These are phyloP conservation scores for Scarus forsteni DNA, from an alignment of 2,797 vertebrate species.

Conservation along the genomic window DNA sequence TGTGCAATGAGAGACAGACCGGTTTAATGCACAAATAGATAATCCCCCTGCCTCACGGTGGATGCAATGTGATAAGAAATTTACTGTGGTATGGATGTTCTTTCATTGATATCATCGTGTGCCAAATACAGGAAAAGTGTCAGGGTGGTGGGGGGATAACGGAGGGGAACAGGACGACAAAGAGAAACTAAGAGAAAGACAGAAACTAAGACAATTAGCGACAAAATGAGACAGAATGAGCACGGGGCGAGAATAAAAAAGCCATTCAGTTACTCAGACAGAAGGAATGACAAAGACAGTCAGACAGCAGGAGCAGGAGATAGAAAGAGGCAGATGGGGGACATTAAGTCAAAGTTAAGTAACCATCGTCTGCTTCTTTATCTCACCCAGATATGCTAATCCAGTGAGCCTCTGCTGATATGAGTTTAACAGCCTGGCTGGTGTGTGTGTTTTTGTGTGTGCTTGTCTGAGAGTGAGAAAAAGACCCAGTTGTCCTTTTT, in stretches of 20 bases:
- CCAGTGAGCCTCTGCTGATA: conserved; percentile 78
- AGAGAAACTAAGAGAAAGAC: conserved; percentile 36
- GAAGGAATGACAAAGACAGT: conserved; percentile 65
- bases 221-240: conserved; percentile 56
- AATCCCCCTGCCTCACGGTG: conserved; percentile 58
- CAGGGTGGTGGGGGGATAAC: neutral
- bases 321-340: conserved; percentile 77
- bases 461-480: conserved; percentile 45
- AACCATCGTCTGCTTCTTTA: conserved; percentile 80
- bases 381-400: conserved; percentile 82
- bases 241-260: conserved; percentile 45
- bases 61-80: conserved; percentile 68
- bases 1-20: conserved; percentile 42
- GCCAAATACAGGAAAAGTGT: conserved; percentile 47
- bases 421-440: conserved; percentile 74
- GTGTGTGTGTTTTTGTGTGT: conserved; percentile 38
- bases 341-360: conserved; percentile 83
- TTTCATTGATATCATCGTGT: conserved; percentile 67
- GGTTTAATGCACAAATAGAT: conserved; percentile 62
- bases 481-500: conserved; percentile 62
- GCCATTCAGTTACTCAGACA: conserved; percentile 52
- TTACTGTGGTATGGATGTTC: conserved; percentile 53
- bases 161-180: conserved; percentile 11
- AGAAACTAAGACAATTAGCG: conserved; percentile 61
- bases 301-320: conserved; percentile 71